Base-by-base conservation (phyloP, 2,113 vertebrate genomes). In the Leptodactylus fuscus region DNA sequence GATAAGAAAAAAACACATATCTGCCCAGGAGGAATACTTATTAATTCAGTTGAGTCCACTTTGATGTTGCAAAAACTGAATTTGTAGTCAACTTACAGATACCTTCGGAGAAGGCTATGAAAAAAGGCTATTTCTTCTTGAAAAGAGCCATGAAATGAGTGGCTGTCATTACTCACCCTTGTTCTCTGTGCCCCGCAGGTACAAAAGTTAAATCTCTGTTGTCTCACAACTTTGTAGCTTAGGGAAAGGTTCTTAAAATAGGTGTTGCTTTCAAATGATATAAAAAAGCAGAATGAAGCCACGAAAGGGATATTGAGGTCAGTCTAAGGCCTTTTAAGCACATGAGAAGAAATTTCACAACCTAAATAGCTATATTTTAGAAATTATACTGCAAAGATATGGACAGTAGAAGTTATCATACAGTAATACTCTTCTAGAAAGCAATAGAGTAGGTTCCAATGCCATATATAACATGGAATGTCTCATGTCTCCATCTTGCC, bases 121-220 rank as follows among this genome's bases (percentile, higher is more conserved):
- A 82, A 71, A 81, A 82, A 82, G 34, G 67, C 48, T 55, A 73
- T 82, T 82, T 82, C 49, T 73, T 73, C 82, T 78, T 76, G 58
- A 77, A 85, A 78, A 78, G 55, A 85, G 58, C 60, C 44, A 69
- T 51, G 74, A 85, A 85, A 85, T 67, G 55, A 77, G 73, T 78
- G 41, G 38, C 58, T 85, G 73, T 85, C 83, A 85, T 85, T 78
- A 85, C 83, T 85, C 74, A 67, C 83, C 55, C 20, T 85, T 77
- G 83, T 85, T 85, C 74, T 85, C 29, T 67, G 12, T 69, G 69
- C 73, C 83, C 83, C 15, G 58, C 58, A 78, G 83, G 46, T 78
- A 78, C 58, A 85, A 74, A 85, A 85, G 74, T 78, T 65, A 78
- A 65, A 78, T 85, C 41, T 82, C 81, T 71, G 81, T 51, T 85